Base-by-base conservation (phyloP, 2,888 invertebrate species). In the Apotomis betuletana region DNA sequence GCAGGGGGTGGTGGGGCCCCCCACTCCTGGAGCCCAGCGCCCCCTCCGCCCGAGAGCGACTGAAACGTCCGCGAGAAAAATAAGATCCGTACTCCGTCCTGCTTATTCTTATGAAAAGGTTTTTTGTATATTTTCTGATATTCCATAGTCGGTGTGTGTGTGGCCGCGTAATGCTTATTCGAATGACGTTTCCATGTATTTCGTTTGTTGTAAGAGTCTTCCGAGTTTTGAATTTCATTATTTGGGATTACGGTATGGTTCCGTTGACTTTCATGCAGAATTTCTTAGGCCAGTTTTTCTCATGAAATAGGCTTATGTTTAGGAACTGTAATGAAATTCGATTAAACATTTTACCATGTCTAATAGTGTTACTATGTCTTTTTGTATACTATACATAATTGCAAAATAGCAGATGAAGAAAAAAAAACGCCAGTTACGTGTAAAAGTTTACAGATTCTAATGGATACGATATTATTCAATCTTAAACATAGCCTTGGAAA, bases 1-100 rank as follows among this genome's bases (percentile, higher is more conserved):
- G 92, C 93, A 92, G 89, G 88, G 90, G 90, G 91, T 82, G 87
- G 86, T 81, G 87, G 85, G 76, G 82, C 75, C 78, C 84, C 81
- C 87, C 85, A 81, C 82, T 82, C 86, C 86, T 74, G 78, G 75
- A 79, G 75, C 82, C 79, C 77, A 67, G 76, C 75, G 44, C 80
- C 80, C 72, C 79, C 80, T 81, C 83, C 84, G 80, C 84, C 87
- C 85, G 82, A 83, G 89, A 89, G 92, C 88, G 92, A 91, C 89
- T 90, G 92, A 94, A 94, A 94, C 94, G 89, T 90, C 88, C 90
- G 88, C 90, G 91, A 92, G 93, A 94, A 94, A 93, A 94, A 94
- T 93, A 93, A 93, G 92, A 92, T 91, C 90, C 90, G 89, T 83
- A 88, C 90, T 90, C 93, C 86, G 88, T 93, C 93, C 93, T 85